Evolutionary conservation across 2,888 invertebrate genomes (phyloP).

Genomic region (Ametastegia equiseti): DNA sequence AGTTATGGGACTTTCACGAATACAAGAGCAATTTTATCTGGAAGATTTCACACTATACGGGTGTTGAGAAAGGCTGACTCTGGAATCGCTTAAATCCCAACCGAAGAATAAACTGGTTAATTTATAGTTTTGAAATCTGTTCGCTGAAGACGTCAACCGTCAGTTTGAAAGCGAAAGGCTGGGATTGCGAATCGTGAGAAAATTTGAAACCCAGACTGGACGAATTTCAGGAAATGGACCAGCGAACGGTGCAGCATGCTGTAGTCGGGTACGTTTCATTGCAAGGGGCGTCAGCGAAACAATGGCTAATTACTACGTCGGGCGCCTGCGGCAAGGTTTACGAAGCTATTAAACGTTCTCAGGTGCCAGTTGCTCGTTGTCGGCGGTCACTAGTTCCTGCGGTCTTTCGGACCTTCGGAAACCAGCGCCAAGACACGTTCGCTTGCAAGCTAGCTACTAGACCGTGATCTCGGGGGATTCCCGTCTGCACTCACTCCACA

Average conservation of each 20-base stretch:
- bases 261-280: constrained; percentile 38
- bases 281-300: constrained; percentile 49
- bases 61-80: not conserved
- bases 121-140: not conserved
- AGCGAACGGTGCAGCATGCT: not conserved
- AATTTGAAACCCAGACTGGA: constrained; percentile 12
- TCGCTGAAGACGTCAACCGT: constrained; percentile 10
- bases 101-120: not conserved
- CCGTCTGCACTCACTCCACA: not conserved
- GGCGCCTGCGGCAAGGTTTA: constrained; percentile 50
- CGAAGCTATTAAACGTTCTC: constrained; percentile 51
- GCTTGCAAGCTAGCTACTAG: constrained; percentile 2
- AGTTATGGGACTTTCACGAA: not conserved
- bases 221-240: constrained; percentile 42
- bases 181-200: constrained; percentile 18
- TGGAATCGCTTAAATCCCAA: not conserved
- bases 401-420: constrained; percentile 35
- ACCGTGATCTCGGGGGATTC: constrained; percentile 20
- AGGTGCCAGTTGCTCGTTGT: constrained; percentile 41
- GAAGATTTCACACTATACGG: not conserved
- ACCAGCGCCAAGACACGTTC: constrained; percentile 26
- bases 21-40: not conserved
- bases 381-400: constrained; percentile 38
- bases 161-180: not conserved
- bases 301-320: constrained; percentile 52